Base-by-base conservation (phyloP, 1,140 invertebrate genomes). In the Drosophila insularis region DNA sequence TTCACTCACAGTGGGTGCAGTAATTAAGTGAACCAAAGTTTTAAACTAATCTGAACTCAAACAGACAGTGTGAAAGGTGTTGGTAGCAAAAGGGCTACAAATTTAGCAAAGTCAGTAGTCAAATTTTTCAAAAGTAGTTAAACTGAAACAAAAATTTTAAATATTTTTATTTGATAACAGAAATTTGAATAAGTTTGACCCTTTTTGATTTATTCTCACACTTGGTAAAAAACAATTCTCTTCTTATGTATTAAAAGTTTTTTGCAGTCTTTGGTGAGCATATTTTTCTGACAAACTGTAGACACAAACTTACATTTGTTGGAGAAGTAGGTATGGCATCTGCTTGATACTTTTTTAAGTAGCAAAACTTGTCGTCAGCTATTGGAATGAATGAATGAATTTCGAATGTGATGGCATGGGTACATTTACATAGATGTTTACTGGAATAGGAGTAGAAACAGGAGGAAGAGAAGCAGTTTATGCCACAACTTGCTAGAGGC, bases 1-100 rank as follows among this genome's bases (percentile, higher is more conserved):
- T 40, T 23, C 23, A 37, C n/a, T 37, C 27, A 77, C 75, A 78
- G 46, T 78, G 68, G 31, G 59, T 73, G 74, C 53, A 62, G 68
- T 82, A 78, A 82, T 77, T 80, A 80, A 71, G 61, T 61, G 55
- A 21, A 61, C 50, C 50, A 17, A 80, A 80, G 46, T 76, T 80
- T 64, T 17, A 32, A 43, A n/a, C 60, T 65, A 43, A 50, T 61
- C 62, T 23, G n/a, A 39, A 17, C 39, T 61, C 39, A 58, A 58
- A 35, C 14, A 17, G n/a, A 58, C 14, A 58, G 17, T 35, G 17
- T 17, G 31, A 37, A 58, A 35, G 32, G 55, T 35, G 32, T 31
- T 32, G n/a, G n/a, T n/a, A n/a, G n/a, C 14, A 35, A 35, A 5
- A 27, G 27, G 27, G 4, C 23, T 27, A 27, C 32, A 46, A 46